Evolutionary conservation across 2,113 vertebrate species (phyloP).

Genomic region (Melanotaenia duboulayi): DNA sequence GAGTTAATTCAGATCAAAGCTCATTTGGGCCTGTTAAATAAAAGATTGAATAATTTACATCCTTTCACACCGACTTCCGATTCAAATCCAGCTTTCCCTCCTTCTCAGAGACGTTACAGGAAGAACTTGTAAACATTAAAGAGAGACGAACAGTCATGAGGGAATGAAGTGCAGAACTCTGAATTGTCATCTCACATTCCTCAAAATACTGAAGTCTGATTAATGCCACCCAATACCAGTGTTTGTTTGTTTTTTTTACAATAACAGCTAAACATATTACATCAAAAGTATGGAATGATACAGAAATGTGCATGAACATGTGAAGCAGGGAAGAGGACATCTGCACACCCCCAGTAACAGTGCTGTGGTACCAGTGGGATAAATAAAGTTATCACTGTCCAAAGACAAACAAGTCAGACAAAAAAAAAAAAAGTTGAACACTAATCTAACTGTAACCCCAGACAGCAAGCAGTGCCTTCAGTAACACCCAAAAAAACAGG

Average conservation of each 20-base stretch:
- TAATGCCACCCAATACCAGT: constrained; percentile 2
- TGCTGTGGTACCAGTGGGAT: constrained; percentile 32
- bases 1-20: constrained; percentile 24
- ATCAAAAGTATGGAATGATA: constrained; percentile 16
- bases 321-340: constrained; percentile 1
- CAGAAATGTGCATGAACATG: constrained; percentile 30
- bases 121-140: neutral
- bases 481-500: constrained; percentile 46
- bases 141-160: neutral
- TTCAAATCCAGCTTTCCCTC: constrained; percentile 22
- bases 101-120: neutral
- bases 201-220: constrained; percentile 20
- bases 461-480: constrained; percentile 73
- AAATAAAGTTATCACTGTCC: constrained; percentile 39
- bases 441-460: constrained; percentile 43
- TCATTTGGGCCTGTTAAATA: constrained; percentile 23
- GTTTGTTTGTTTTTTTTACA: neutral
- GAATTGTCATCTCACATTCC: constrained; percentile 1
- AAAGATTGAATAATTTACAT: constrained; percentile 23
- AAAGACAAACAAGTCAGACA: constrained; percentile 47
- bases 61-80: constrained; percentile 27
- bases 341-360: constrained; percentile 38
- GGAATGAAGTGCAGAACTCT: neutral
- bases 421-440: constrained; percentile 60
- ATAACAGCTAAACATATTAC: neutral